These are phyloP conservation scores for Cosmorhoe ocellata DNA, from an alignment of 2,888 invertebrate genomes.

Conservation along the genomic window DNA sequence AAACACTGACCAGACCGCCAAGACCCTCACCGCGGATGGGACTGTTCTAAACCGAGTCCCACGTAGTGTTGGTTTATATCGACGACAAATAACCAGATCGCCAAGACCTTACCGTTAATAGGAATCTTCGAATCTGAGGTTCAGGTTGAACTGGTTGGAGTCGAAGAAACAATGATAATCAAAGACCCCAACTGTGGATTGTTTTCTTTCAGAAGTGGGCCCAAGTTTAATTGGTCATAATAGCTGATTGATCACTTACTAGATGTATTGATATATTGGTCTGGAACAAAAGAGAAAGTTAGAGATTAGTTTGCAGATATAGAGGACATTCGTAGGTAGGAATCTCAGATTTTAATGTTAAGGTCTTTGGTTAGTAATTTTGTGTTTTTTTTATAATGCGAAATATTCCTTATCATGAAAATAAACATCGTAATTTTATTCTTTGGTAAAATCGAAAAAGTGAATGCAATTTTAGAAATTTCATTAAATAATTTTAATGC, in stretches of 20 bases:
- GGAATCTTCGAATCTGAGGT: slow-evolving; percentile 8
- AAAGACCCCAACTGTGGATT: slow-evolving; percentile 85
- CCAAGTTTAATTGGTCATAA: slow-evolving; percentile 6
- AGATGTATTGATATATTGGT: too few species aligned
- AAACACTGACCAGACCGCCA: slow-evolving; percentile 85
- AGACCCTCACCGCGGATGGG: slow-evolving; percentile 84
- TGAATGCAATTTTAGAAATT: too few species aligned
- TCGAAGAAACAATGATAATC: slow-evolving; percentile 81
- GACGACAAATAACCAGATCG: slow-evolving; percentile 82
- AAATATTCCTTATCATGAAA: too few species aligned
- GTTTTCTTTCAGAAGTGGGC: slow-evolving; percentile 15
- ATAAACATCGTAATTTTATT: too few species aligned
- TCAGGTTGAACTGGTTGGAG: slow-evolving; percentile 3
- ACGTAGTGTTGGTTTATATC: slow-evolving; percentile 2
- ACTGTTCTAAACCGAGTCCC: slow-evolving; percentile 10
- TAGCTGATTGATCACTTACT: not conserved
- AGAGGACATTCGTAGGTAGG: too few species aligned
- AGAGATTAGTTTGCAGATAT: too few species aligned
- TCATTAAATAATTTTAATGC: too few species aligned
- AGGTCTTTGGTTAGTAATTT: too few species aligned
- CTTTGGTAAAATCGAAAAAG: too few species aligned
- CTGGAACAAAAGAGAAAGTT: too few species aligned
- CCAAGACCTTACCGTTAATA: slow-evolving; percentile 85
- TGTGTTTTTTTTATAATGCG: too few species aligned
- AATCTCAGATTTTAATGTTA: too few species aligned